Conservation (phyloP, 2,888 invertebrate species). For the Lasius platythorax region DNA sequence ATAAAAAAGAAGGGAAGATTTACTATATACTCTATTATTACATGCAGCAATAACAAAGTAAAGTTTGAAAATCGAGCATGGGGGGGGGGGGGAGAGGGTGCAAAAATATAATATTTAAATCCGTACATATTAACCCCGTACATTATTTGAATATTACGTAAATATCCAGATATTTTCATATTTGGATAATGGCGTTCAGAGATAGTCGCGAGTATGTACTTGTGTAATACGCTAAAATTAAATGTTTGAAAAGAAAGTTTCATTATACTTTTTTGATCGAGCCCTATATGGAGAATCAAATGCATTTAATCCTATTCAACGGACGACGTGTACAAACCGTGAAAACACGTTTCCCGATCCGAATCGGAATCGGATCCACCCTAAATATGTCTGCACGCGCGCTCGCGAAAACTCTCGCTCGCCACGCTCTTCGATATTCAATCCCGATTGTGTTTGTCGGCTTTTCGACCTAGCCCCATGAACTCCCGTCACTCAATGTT, state of each 20-base stretch:
- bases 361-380: constrained; percentile 56
- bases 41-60: neutral
- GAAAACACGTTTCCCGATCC: constrained; percentile 35
- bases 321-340: constrained; percentile 21
- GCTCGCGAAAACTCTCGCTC: constrained; percentile 51
- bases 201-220: neutral
- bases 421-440: constrained; percentile 73
- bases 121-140: neutral
- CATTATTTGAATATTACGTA: constrained; percentile 4
- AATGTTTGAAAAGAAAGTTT: constrained; percentile 29
- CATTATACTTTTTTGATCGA: neutral
- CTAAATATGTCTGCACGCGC: constrained; percentile 63
- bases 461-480: constrained; percentile 32
- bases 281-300: constrained; percentile 3
- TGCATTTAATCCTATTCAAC: constrained; percentile 4
- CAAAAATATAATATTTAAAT: neutral
- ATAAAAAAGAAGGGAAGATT: neutral
- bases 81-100: no score
- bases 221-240: neutral
- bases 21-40: neutral
- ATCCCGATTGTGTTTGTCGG: constrained; percentile 71
- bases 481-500: constrained; percentile 17
- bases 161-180: constrained; percentile 24
- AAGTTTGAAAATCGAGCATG: neutral
- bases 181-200: neutral